A percentile compares a stretch with the other conserved stretches of the same genome.
phyloP scores from a whole-genome alignment of 2,113 vertebrate genomes.

The Melanostigma gelatinosum region DNA sequence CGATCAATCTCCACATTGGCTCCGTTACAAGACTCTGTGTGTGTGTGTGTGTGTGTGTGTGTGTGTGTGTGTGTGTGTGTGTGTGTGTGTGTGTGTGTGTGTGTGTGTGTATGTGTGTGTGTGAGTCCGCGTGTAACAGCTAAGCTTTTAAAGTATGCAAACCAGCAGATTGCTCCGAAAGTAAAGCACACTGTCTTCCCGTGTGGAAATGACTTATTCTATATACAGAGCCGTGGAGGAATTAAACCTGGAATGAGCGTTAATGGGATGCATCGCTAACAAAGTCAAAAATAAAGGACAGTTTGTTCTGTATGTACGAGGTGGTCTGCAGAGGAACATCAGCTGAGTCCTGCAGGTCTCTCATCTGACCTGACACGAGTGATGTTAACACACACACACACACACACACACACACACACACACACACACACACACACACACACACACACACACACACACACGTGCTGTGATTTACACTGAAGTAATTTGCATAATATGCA shows the following conservation, averaged over 20 bases:
- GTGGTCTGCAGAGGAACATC: background rate
- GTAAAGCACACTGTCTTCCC: conserved; percentile 51
- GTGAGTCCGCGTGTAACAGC: conserved; percentile 34
- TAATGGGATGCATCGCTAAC: conserved; percentile 24
- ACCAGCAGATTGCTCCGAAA: conserved; percentile 54
- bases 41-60: conserved; percentile 34
- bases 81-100: conserved; percentile 36
- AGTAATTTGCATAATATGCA: conserved; percentile 71
- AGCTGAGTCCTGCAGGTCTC: background rate
- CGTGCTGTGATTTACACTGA: conserved; percentile 43
- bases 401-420: background rate
- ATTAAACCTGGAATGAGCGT: conserved; percentile 49
- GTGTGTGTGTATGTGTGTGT: conserved; percentile 27
- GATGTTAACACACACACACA: background rate
- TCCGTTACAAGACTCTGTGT: conserved; percentile 44
- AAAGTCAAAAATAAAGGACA: conserved; percentile 32
- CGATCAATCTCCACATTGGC: conserved; percentile 77
- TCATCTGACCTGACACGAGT: background rate
- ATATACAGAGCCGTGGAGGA: conserved; percentile 17
- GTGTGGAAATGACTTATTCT: conserved; percentile 57
- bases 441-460: background rate
- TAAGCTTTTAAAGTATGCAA: conserved; percentile 69
- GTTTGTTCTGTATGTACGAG: background rate
- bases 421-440: background rate
- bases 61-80: conserved; percentile 23